Evolutionary conservation across 2,888 invertebrate genomes (phyloP), one percentile per base, ranked within the genome.

Genomic region (Pimpla rufipes): DNA sequence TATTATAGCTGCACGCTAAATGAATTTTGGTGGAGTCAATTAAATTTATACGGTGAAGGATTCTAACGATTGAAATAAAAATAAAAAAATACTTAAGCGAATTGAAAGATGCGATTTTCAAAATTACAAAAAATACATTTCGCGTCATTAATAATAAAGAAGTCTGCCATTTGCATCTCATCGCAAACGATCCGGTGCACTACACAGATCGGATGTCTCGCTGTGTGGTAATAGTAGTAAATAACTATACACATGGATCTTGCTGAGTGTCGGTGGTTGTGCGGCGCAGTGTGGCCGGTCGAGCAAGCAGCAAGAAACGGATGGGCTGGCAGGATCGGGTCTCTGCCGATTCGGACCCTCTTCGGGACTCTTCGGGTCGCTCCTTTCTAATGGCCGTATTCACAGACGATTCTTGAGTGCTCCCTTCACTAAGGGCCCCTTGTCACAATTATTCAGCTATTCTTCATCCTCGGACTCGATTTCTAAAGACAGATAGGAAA

Each of bases 141-240:
- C n/a, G n/a, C n/a, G n/a, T n/a, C n/a, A 23, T 47, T 40, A 76
- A 70, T 50, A 64, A 76, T 40, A 66, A 81, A 57, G 68, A 75
- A 71, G 67, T 81, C 87, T 89, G 88, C 87, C 87, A 88, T 87
- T 90, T 88, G 85, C 85, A 88, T 86, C 64, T 81, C 81, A 86
- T 87, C 86, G 85, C 87, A 86, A 86, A 83, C n/a, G 81, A 89
- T 87, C 89, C 86, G 87, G 88, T 86, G 88, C 73, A 66, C 59
- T 88, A 87, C 87, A 86, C 85, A 86, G 88, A 90, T 89, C 89
- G 84, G 87, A 88, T 89, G 87, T 87, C 88, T 85, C 10, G 52
- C 52, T 37, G 40, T 52, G 66, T 64, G 18, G 62, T 62, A 62
- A 18, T 62, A 16, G 21, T 37, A 37, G 59, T 59, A n/a, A 37